Base-by-base conservation (phyloP, 2,888 invertebrate genomes). In the Scaptodrosophila latifasciaeformis region DNA sequence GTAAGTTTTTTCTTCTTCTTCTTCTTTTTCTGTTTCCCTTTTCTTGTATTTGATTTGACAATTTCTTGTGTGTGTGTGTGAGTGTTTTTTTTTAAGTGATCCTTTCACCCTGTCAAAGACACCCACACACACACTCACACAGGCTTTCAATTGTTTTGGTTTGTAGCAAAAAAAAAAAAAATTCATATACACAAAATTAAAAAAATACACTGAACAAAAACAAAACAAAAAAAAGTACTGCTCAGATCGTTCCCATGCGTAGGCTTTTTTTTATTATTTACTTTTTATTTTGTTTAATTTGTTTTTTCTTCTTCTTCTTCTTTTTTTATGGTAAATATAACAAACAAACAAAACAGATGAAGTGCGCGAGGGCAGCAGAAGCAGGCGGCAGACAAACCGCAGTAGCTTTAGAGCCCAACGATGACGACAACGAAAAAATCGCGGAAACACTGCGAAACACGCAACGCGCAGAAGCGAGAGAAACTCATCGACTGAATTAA, bases 391-490 rank as follows among this genome's bases (percentile, higher is more conserved):
- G 12, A 7, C 13, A 2, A 40, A n/a, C n/a, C n/a, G n/a, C n/a
- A 15, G 27, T n/a, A 13, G 12, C 13, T 4, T 24, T 4, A 31
- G 46, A 49, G 55, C 55, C 65, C 51, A 27, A 74, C 62, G 63
- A 76, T 71, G 72, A 79, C 69, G 77, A 69, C 69, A 77, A 68
- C 64, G 66, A 69, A 70, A 69, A 80, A 74, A 70, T 74, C 81
- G 75, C 75, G 75, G 78, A 78, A 78, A 74, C 74, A 77, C 64
- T 74, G 70, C 74, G 78, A 78, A 80, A 69, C 67, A 76, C 78
- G 76, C 77, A 81, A 84, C 84, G 83, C 83, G 83, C 84, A 82
- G 84, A 83, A 83, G 78, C 84, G 82, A 83, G 83, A 83, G 83
- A 83, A 83, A 83, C 81, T 83, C 69, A 72, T 80, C 79, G 82